phyloP scores from a whole-genome alignment of 2,888 invertebrate genomes.

The Salticus scenicus region DNA sequence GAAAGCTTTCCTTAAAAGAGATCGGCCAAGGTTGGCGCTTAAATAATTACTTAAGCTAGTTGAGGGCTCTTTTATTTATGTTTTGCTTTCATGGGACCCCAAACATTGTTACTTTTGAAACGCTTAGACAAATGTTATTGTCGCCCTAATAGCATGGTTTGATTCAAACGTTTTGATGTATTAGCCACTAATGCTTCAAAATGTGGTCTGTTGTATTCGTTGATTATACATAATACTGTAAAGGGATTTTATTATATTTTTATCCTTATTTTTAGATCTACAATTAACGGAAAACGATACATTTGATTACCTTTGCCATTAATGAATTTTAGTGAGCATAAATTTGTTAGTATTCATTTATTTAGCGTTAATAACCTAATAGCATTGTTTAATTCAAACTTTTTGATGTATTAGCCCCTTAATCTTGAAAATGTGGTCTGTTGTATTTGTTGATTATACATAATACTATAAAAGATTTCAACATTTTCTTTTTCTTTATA shows the following conservation, averaged over 20 bases:
- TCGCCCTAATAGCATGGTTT: constrained; percentile 60
- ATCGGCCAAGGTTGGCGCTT: constrained; percentile 53
- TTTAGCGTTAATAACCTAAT: too few species aligned
- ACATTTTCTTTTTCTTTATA: neutral
- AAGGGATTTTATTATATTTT: neutral
- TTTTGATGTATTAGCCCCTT: constrained; percentile 56
- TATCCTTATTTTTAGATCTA: too few species aligned
- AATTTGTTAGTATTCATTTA: too few species aligned
- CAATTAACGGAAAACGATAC: too few species aligned
- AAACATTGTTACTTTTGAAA: constrained; percentile 21
- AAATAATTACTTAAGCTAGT: constrained; percentile 63
- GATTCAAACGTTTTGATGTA: constrained; percentile 54
- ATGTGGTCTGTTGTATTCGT: constrained; percentile 21
- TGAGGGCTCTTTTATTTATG: constrained; percentile 25
- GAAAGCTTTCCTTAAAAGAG: constrained; percentile 27
- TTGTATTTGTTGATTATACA: constrained; percentile 23
- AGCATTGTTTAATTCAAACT: constrained; percentile 52
- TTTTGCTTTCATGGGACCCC: neutral
- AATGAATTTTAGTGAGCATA: too few species aligned
- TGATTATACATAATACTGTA: constrained; percentile 20
- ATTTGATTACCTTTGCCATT: too few species aligned
- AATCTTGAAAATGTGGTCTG: constrained; percentile 22
- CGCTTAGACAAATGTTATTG: constrained; percentile 42
- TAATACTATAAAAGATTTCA: neutral
- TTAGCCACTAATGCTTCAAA: constrained; percentile 46